These are phyloP conservation scores for Setipinna tenuifilis DNA, from an alignment of 2,797 vertebrate genomes.

Conservation along the genomic window DNA sequence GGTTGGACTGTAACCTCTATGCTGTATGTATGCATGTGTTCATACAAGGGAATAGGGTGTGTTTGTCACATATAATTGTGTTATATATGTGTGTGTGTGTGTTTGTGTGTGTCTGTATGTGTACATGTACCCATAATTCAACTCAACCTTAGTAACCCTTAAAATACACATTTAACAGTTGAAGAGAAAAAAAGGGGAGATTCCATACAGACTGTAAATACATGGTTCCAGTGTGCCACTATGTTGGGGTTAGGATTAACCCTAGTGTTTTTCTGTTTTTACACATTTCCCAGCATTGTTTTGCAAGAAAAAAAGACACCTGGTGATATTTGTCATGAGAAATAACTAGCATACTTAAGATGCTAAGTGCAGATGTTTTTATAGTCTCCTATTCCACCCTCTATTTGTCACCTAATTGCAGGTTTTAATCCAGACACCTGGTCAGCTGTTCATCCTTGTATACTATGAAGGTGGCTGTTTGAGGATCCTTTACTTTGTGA, in stretches of 20 bases:
- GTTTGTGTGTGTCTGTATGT: not conserved
- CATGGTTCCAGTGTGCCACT: too few relatives aligned
- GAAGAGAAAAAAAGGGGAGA: too few relatives aligned
- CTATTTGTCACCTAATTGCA: not conserved
- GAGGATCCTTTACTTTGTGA: not conserved
- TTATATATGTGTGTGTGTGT: not conserved
- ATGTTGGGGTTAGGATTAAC: too few relatives aligned
- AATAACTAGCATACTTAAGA: not conserved
- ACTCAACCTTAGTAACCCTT: not conserved
- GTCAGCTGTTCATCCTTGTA: not conserved
- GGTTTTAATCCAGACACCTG: not conserved
- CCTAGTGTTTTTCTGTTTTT: too few relatives aligned
- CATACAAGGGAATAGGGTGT: not conserved
- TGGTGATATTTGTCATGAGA: not conserved
- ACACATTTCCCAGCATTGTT: too few relatives aligned
- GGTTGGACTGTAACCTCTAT: not conserved
- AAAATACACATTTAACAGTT: not conserved
- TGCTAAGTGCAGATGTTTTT: not conserved
- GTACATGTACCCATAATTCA: not conserved
- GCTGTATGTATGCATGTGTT: slow-evolving; percentile 11
- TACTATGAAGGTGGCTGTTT: not conserved
- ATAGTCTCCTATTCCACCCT: not conserved
- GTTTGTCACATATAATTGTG: not conserved
- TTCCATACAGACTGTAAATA: not conserved
- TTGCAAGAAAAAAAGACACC: too few relatives aligned